Evolutionary conservation across 2,797 vertebrate genomes (phyloP), one percentile per base, ranked within the genome.

Genomic region (Mastacembelus armatus): DNA sequence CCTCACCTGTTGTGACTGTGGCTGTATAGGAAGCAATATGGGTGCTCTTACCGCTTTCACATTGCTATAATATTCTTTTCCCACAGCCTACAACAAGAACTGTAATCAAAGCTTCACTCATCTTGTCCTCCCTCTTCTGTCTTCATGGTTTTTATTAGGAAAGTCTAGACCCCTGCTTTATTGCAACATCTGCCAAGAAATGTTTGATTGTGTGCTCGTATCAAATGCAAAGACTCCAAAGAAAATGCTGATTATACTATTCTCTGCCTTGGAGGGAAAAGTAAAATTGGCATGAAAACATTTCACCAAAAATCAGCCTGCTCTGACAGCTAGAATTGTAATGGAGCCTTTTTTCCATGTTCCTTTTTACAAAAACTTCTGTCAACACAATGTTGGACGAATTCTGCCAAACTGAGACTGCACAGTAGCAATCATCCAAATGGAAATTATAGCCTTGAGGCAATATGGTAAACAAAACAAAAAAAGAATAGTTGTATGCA

Each of bases 41-140:
- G 71, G 51, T 52, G 56, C 58, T 57, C 24, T 64, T 65, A 52
- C 50, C n/a, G 40, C 55, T 85, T 85, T 82, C 58, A 55, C 24
- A 69, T 64, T 65, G 66, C 81, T 78, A 63, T 77, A 79, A 77
- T 83, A 68, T 73, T 81, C 39, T 58, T 82, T 66, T 45, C 49
- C 61, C 61, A 67, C 68, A 72, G 60, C 68, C 77, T 40, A 71
- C 80, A 78, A 85, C 67, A 80, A 83, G 59, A 86, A 71, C 74
- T 84, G 52, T 87, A 85, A 88, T 90, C 86, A 89, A 89, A 87
- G 78, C 77, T 78, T 80, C 74, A 50, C 56, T 84, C 72, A 64
- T 84, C 79, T 63, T 78, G 63, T 74, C 38, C 55, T 74, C 74
- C 64, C 66, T 80, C 38, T 50, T 77, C 71, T 80, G 50, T 72